phyloP scores from a whole-genome alignment of 2,797 vertebrate genomes.

The Chromis chromis region DNA sequence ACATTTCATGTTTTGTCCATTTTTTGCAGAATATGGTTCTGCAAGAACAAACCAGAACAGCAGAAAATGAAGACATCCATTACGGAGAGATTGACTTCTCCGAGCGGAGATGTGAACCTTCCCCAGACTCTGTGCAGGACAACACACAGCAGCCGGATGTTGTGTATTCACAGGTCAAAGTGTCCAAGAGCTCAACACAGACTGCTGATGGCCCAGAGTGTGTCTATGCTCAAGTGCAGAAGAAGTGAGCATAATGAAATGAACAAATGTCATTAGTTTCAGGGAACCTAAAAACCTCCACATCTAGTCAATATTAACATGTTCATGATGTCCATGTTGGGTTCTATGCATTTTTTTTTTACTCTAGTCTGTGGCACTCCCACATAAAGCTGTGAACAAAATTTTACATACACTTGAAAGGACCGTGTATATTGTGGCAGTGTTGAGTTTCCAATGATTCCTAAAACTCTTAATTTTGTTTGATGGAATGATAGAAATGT shows the following conservation, averaged over 20 bases:
- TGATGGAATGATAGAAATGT: too few species aligned
- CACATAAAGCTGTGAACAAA: not conserved
- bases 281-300: not conserved
- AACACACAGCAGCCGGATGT: conserved; percentile 1
- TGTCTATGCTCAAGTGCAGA: not conserved
- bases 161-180: conserved; percentile 36
- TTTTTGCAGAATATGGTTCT: conserved; percentile 20
- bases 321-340: too few species aligned
- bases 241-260: not conserved
- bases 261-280: not conserved
- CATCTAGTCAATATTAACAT: too few species aligned
- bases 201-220: not conserved
- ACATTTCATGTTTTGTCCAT: not conserved
- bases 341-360: too few species aligned
- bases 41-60: not conserved
- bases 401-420: too few species aligned
- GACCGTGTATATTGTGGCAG: too few species aligned
- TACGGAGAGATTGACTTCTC: conserved; percentile 56
- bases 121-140: not conserved
- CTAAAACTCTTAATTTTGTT: too few species aligned
- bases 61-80: conserved; percentile 41
- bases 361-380: too few species aligned
- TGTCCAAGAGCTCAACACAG: not conserved
- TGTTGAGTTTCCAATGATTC: too few species aligned
- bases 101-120: not conserved